A percentile compares a stretch with the other conserved stretches of the same genome.
Evolutionary conservation across 2,888 invertebrate genomes (phyloP).

Genomic region (Drosophila neotestacea): DNA sequence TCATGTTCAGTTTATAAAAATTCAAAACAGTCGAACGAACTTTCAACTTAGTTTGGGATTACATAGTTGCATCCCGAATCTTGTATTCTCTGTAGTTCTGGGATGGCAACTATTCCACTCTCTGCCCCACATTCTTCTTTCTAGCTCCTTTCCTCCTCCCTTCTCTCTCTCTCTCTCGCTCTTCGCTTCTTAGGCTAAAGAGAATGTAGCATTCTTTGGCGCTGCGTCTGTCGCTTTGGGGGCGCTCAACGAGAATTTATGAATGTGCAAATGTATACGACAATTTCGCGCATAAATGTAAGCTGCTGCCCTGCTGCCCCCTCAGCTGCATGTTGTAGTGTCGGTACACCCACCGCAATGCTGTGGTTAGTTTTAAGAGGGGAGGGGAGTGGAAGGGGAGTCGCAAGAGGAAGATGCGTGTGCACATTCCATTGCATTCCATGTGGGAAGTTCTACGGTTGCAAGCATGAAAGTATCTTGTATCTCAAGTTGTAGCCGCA

Average conservation of each 20-base stretch:
- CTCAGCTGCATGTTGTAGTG: neutral
- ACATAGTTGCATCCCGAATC: no score
- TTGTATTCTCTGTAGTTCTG: no score
- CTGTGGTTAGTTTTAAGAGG: neutral
- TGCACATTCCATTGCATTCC: constrained; percentile 78
- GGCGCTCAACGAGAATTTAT: constrained; percentile 80
- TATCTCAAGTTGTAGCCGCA: constrained; percentile 69
- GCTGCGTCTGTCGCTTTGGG: constrained; percentile 69
- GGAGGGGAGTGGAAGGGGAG: neutral
- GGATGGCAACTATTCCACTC: constrained; percentile 47
- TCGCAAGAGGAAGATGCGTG: constrained; percentile 69
- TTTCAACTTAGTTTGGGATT: no score
- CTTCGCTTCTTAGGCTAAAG: constrained; percentile 1
- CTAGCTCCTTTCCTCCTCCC: no score
- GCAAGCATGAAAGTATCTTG: constrained; percentile 73
- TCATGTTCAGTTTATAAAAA: no score
- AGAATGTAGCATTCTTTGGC: constrained; percentile 56
- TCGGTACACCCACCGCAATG: constrained; percentile 44
- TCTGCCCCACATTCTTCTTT: neutral
- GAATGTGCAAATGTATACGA: constrained; percentile 81
- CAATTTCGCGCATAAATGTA: constrained; percentile 81
- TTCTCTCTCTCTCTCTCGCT: neutral
- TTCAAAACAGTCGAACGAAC: no score
- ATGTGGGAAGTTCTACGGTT: constrained; percentile 74
- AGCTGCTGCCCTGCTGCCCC: constrained; percentile 53